These are phyloP conservation scores for Nesidiocoris tenuis DNA, from an alignment of 2,888 invertebrate genomes.

Conservation along the genomic window DNA sequence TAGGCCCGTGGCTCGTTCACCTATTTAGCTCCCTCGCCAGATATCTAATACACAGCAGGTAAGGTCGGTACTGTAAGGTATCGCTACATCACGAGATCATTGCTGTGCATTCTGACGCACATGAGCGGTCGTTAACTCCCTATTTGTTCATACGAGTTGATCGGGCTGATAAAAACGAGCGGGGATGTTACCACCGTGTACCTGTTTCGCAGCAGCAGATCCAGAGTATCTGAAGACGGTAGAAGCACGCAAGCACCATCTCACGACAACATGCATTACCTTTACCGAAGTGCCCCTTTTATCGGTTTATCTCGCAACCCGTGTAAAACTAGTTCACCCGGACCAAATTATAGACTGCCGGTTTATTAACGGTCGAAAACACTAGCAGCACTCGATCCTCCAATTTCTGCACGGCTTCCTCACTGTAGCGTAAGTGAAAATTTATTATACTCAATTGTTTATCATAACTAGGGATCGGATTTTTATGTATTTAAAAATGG, in stretches of 20 bases:
- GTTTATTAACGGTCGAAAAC: slow-evolving; percentile 30
- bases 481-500: no score
- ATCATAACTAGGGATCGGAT: no score
- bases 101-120: slow-evolving; percentile 29
- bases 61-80: not conserved
- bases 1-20: slow-evolving; percentile 27
- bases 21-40: slow-evolving; percentile 10
- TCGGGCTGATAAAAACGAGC: slow-evolving; percentile 22
- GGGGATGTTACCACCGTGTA: slow-evolving; percentile 30
- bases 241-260: slow-evolving; percentile 34
- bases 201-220: slow-evolving; percentile 35
- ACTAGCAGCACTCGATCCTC: no score
- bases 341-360: slow-evolving; percentile 26
- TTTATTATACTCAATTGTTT: no score
- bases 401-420: no score
- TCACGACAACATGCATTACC: slow-evolving; percentile 39
- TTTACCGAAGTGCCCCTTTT: slow-evolving; percentile 16
- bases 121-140: slow-evolving; percentile 40
- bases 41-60: no score
- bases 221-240: not conserved
- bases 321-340: slow-evolving; percentile 30
- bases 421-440: no score
- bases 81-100: slow-evolving; percentile 36
- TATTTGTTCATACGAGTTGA: slow-evolving; percentile 40
- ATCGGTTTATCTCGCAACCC: slow-evolving; percentile 24